These are phyloP conservation scores for Neodiprion pinetum DNA, from an alignment of 1,140 invertebrate species.

Conservation along the genomic window DNA sequence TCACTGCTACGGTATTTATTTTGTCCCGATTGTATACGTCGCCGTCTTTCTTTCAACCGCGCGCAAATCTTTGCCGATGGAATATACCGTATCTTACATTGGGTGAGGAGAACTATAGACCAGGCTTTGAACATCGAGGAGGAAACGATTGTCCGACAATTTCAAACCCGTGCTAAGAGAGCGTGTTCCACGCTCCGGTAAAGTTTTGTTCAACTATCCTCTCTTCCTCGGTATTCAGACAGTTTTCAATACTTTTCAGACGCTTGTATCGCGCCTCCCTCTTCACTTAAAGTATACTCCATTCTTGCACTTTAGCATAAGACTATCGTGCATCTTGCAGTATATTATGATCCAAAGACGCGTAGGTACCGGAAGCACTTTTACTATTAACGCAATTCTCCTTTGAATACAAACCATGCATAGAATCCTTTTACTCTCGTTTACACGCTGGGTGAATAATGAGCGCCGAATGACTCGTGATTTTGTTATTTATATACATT, in stretches of 20 bases:
- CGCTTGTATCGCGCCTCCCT: background rate
- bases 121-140: background rate
- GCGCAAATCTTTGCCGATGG: background rate
- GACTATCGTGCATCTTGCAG: too few relatives aligned
- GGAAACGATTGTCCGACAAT: background rate
- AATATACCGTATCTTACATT: background rate
- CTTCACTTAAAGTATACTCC: too few relatives aligned
- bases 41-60: background rate
- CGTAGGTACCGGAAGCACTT: too few relatives aligned
- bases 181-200: background rate
- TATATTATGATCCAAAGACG: too few relatives aligned
- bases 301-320: too few relatives aligned
- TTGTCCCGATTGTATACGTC: conserved; percentile 29
- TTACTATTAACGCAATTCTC: too few relatives aligned
- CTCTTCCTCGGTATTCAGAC: background rate
- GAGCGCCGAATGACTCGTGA: too few relatives aligned
- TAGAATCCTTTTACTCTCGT: too few relatives aligned
- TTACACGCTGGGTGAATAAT: too few relatives aligned
- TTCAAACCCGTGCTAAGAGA: background rate
- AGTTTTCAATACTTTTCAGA: background rate
- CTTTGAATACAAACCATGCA: too few relatives aligned
- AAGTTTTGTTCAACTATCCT: background rate
- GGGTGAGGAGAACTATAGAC: background rate
- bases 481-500: too few relatives aligned
- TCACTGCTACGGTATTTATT: conserved; percentile 51